These are phyloP conservation scores for Fragum fragum DNA, from an alignment of 2,888 invertebrate genomes.

Conservation along the genomic window DNA sequence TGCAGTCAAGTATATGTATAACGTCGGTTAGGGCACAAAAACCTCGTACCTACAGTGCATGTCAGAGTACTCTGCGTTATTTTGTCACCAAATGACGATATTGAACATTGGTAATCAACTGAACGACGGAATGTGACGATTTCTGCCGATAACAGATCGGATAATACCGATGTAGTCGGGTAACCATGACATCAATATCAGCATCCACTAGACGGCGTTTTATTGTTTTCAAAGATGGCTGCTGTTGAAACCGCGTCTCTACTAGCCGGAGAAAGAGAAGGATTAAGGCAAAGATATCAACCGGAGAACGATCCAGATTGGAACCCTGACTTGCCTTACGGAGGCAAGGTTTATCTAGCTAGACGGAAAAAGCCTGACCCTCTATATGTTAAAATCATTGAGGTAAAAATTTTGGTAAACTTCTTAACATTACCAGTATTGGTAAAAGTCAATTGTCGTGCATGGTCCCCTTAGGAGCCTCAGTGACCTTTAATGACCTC, in stretches of 20 bases:
- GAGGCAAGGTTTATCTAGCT: conserved; percentile 87
- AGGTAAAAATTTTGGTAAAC: too few species aligned
- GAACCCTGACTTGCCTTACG: conserved; percentile 86
- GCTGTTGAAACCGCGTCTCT: conserved; percentile 37
- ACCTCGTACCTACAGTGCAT: too few species aligned
- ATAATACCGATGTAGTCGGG: conserved; percentile 28
- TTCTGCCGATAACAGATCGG: neutral
- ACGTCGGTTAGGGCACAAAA: too few species aligned
- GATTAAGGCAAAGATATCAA: conserved; percentile 67
- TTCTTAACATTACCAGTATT: too few species aligned
- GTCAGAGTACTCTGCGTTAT: too few species aligned
- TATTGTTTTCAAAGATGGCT: conserved; percentile 38
- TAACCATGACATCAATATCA: conserved; percentile 52
- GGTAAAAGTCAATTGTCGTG: too few species aligned
- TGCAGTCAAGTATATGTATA: too few species aligned
- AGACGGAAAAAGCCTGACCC: conserved; percentile 86
- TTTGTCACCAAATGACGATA: too few species aligned
- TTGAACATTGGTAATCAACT: too few species aligned
- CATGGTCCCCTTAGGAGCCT: too few species aligned
- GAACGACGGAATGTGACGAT: neutral
- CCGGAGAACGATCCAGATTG: conserved; percentile 77
- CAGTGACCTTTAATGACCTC: too few species aligned
- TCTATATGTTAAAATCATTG: conserved; percentile 76
- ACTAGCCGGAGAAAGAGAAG: conserved; percentile 30
- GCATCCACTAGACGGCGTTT: conserved; percentile 60